Evolutionary conservation across 2,113 vertebrate species (phyloP), one percentile per base, ranked within the genome.

Genomic region (Hucho hucho): DNA sequence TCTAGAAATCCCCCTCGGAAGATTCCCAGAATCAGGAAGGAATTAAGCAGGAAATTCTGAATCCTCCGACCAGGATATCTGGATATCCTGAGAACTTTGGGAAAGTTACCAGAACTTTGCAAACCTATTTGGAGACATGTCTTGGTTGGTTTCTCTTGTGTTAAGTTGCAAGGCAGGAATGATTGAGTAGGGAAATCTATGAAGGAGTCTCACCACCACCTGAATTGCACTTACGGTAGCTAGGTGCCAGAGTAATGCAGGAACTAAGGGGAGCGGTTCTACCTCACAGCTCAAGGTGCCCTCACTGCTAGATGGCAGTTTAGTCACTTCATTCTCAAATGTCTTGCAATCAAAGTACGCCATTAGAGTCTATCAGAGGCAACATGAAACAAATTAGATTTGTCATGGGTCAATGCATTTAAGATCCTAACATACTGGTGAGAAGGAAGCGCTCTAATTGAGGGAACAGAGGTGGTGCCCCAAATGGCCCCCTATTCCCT

Each of bases 261-360:
- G 37, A 63, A 63, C 70, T 47, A 24, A 32, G 24, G 18, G 29
- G 58, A 75, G 16, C 9, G 46, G 76, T 83, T 73, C 77, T 73
- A 80, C 61, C 25, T 82, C 66, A 74, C 37, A 64, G 22, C 66
- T 58, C 29, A 81, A 79, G 67, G 66, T 47, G 73, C 64, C 64
- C 69, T 69, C 13, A 65, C 75, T 66, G 9, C 37, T 43, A 43
- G 37, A 43, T 0, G 37, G 37, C 2, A 43, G 37, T 43, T 43
- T 11, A 43, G 37, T 43, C 37, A 43, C 9, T 43, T 46, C 14
- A 83, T 79, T 79, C 73, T 77, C 79, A 69, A 79, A 82, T 84
- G 86, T 85, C 83, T 84, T 69, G 77, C 73, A 79, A 74, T 78
- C 73, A 82, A 85, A 82, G 72, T 59, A 26, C 32, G 11, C 28